Evolutionary conservation across 2,888 invertebrate genomes (phyloP), one percentile per base, ranked within the genome.

Genomic region (Amitus sp.): DNA sequence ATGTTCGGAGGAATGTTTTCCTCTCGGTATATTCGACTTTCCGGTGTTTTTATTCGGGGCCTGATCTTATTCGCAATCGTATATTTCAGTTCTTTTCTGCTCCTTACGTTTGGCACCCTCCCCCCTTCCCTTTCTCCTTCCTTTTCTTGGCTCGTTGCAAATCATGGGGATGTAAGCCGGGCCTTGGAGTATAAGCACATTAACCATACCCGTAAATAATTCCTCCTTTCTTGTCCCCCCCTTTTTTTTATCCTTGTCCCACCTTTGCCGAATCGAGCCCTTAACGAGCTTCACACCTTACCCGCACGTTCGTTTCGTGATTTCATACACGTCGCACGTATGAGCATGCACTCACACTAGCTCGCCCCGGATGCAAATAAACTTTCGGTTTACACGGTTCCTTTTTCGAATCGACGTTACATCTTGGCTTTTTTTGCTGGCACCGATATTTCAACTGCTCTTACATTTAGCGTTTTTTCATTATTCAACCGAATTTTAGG

Each of bases 211-310:
- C 50, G 54, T 60, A 60, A 60, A 61, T 56, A 56, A 51, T 33
- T 48, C 42, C 27, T 49, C 40, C 45, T 62, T 57, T 53, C 50
- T 62, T 37, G 39, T 46, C 52, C 56, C 62, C 53, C 47, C 56
- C 50, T 47, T 46, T 56, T 9, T 27, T 9, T 27, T 27, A 27
- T 59, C 40, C 51, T 51, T 47, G 46, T 47, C 51, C 50, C 54
- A 54, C 54, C 58, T 49, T 49, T 57, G 52, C 53, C 46, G 52
- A 57, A n/a, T n/a, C 57, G 12, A 47, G 49, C 37, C 39, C 51
- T 39, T 62, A 58, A 62, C 58, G 58, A 62, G 62, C 62, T 62
- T 62, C 62, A 56, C 62, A 62, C 62, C 52, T 57, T 53, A 17
- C 52, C 47, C 40, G 52, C 51, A 43, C 46, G 47, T 42, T 49